Evolutionary conservation across 1,140 invertebrate genomes (phyloP), one percentile per base, ranked within the genome.

Genomic region (Elysia chlorotica): DNA sequence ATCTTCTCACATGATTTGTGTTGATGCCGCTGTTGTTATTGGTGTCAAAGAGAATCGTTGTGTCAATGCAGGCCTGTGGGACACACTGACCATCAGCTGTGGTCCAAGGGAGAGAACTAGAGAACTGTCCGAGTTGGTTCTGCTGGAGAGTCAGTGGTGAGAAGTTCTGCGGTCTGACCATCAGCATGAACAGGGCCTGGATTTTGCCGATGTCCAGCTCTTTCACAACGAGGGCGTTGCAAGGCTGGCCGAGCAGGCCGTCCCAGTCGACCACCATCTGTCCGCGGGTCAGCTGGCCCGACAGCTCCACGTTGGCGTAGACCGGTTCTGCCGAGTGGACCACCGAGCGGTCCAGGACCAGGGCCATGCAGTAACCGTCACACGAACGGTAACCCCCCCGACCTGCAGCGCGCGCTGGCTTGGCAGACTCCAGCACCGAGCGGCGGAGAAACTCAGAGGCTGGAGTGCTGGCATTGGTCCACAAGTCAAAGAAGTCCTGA

Each of bases 201-300:
- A 73, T 65, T 31, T 62, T 74, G 28, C 65, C 67, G 14, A 76
- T 66, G 57, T 83, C 74, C 23, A 83, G 62, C 69, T 79, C 77
- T 28, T 72, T 78, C 1, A 83, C 71, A 19, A 84, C 68, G 21
- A 57, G 74, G 4, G 81, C 74, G 73, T 83, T 83, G n/a, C 63
- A 65, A 10, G 66, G 38, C 53, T 78, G 77, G n/a, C 59, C 48
- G n/a, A 79, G 38, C 1, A 57, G 25, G 19, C 65, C 72, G 4
- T 66, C 56, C 78, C 82, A 82, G 69, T 84, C 82, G 1, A 81
- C 76, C 0, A 84, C 79, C 82, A 84, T 82, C 75, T 83, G 82
- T 31, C 79, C 83, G 0, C 80, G 56, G 30, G 82, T 82, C n/a
- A 78, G 38, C 41, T 78, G 63, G 1, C 83, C 83, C 31, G 71